Conservation (phyloP, 2,888 invertebrate species). For the Drosophila pseudotakahashii region DNA sequence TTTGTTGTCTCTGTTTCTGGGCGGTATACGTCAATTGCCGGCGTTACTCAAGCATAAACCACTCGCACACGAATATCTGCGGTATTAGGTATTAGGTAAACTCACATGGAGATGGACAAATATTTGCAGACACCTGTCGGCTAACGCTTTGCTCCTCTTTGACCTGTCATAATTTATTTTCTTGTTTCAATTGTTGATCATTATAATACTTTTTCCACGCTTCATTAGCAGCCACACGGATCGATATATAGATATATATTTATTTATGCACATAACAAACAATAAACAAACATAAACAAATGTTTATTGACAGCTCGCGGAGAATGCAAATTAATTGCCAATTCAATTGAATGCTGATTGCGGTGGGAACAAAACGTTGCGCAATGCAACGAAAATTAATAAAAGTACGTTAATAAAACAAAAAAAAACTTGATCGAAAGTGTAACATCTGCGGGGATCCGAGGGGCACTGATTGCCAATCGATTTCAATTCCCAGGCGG, state of each 20-base stretch:
- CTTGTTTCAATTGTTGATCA: slow-evolving; percentile 47
- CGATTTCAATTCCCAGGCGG: slow-evolving; percentile 74
- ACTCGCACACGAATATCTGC: slow-evolving; percentile 43
- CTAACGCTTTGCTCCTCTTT: slow-evolving; percentile 57
- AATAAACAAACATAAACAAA: slow-evolving; percentile 69
- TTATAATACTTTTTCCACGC: slow-evolving; percentile 43
- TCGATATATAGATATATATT: slow-evolving; percentile 20
- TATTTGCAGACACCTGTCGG: slow-evolving; percentile 79
- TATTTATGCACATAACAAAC: slow-evolving; percentile 33
- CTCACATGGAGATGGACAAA: slow-evolving; percentile 63
- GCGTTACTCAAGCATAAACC: slow-evolving; percentile 75
- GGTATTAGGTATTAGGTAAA: slow-evolving; percentile 30
- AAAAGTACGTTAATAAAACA: slow-evolving; percentile 17
- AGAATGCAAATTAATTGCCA: slow-evolving; percentile 73
- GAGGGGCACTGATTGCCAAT: slow-evolving; percentile 39
- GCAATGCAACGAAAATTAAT: slow-evolving; percentile 47
- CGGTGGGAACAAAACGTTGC: slow-evolving; percentile 67
- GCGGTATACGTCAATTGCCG: slow-evolving; percentile 71
- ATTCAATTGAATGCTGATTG: slow-evolving; percentile 73
- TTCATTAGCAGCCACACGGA: slow-evolving; percentile 26
- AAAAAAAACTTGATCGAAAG: slow-evolving; percentile 51
- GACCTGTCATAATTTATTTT: slow-evolving; percentile 56
- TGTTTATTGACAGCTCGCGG: slow-evolving; percentile 63
- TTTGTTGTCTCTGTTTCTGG: slow-evolving; percentile 38
- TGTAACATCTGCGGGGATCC: slow-evolving; percentile 49